A percentile compares a stretch with the other conserved stretches of the same genome.
phyloP scores from a whole-genome alignment of 2,113 vertebrate species.

The Eira barbara region DNA sequence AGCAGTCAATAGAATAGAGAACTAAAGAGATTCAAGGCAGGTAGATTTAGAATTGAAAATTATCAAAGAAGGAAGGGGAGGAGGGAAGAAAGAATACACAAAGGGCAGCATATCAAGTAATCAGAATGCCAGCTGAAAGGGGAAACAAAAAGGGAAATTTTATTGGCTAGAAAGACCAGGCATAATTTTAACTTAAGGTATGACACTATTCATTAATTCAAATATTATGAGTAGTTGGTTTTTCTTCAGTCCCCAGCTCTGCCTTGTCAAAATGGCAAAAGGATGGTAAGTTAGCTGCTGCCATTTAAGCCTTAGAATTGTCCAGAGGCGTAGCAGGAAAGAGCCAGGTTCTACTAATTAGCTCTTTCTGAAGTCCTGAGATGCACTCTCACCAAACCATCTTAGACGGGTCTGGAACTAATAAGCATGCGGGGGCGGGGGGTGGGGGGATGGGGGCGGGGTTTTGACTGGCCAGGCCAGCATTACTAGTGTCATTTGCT shows the following conservation, averaged over 20 bases:
- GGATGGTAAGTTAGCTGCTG: not conserved
- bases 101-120: not conserved
- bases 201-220: not conserved
- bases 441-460: accelerated
- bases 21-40: not conserved
- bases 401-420: not conserved
- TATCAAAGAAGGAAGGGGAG: not conserved
- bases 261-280: not conserved
- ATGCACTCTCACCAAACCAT: not conserved
- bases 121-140: not conserved
- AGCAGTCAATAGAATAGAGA: not conserved
- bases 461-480: not conserved
- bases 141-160: not conserved
- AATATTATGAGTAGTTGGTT: not conserved
- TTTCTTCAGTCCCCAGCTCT: not conserved
- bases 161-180: not conserved
- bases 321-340: not conserved
- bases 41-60: not conserved
- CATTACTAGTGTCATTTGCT: not conserved
- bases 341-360: not conserved
- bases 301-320: not conserved
- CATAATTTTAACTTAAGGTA: not conserved
- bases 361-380: not conserved
- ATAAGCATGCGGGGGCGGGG: too few relatives aligned
- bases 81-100: not conserved